Conservation (phyloP, 2,797 vertebrate species). For the Anas capensis region DNA sequence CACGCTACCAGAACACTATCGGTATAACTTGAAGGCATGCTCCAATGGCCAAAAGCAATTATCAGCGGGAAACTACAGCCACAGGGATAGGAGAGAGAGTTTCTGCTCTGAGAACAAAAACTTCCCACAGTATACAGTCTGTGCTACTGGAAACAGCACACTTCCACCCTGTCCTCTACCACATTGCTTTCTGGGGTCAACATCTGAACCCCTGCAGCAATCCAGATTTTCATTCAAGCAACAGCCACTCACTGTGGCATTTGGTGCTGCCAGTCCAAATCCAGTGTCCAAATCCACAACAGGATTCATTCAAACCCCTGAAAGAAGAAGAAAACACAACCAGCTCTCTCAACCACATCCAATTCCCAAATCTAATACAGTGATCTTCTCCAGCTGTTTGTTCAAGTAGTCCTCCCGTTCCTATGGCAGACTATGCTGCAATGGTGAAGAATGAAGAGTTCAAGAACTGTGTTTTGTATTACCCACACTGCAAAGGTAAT, state of each 20-base stretch:
- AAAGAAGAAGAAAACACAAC: background rate
- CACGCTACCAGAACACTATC: background rate
- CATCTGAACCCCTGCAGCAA: background rate
- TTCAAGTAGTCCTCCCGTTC: background rate
- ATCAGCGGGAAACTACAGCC: background rate
- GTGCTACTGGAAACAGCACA: background rate
- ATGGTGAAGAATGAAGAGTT: background rate
- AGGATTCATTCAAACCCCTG: background rate
- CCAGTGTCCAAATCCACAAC: background rate
- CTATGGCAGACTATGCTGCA: background rate
- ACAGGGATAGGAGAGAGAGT: background rate
- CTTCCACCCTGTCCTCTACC: accelerated
- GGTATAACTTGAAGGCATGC: background rate
- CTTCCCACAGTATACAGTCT: background rate
- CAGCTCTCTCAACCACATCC: background rate
- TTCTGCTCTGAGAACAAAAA: background rate
- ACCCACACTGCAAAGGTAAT: background rate
- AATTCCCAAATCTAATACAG: background rate
- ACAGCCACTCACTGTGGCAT: accelerated
- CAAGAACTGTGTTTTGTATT: accelerated
- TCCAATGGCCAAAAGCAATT: background rate
- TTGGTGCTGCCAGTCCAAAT: background rate
- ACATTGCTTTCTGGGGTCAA: background rate
- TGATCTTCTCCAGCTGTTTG: background rate
- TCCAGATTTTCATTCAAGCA: background rate